A percentile compares a stretch with the other conserved stretches of the same genome.
Conservation (phyloP, 2,113 vertebrate species). For the Paratilapia polleni region DNA sequence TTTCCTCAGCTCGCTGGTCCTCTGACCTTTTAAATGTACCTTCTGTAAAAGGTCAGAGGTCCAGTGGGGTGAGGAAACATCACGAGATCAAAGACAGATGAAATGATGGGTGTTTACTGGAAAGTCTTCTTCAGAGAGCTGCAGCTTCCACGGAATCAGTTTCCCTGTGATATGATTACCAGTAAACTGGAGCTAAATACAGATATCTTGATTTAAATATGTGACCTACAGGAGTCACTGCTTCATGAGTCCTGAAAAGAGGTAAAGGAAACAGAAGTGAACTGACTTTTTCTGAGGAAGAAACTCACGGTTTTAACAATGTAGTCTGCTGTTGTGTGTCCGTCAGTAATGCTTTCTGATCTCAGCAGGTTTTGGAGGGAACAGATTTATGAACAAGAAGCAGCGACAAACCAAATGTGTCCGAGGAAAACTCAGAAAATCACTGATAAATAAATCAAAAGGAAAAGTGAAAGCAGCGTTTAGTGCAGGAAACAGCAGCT, state of each 20-base stretch:
- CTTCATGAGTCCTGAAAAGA: background rate
- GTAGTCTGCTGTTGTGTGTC: too few relatives aligned
- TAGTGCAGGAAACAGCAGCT: too few relatives aligned
- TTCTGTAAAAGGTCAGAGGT: background rate
- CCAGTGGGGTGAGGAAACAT: background rate
- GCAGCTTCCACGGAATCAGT: too few relatives aligned
- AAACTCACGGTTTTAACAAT: too few relatives aligned
- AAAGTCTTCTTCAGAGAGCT: background rate
- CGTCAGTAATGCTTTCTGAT: background rate
- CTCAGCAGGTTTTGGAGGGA: too few relatives aligned
- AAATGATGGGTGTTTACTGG: too few relatives aligned
- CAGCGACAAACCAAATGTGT: too few relatives aligned
- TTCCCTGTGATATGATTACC: background rate
- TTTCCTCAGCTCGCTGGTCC: too few relatives aligned
- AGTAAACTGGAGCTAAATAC: rapidly evolving
- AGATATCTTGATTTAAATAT: background rate
- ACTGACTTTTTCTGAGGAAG: too few relatives aligned
- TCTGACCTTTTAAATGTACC: too few relatives aligned
- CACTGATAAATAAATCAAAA: too few relatives aligned
- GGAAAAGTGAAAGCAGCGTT: background rate
- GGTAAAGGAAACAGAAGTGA: background rate
- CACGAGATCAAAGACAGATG: rapidly evolving
- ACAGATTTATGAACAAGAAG: too few relatives aligned
- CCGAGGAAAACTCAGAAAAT: background rate
- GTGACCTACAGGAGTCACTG: background rate